Conservation (phyloP, 2,113 vertebrate genomes). For the Pachyramphus minor region DNA sequence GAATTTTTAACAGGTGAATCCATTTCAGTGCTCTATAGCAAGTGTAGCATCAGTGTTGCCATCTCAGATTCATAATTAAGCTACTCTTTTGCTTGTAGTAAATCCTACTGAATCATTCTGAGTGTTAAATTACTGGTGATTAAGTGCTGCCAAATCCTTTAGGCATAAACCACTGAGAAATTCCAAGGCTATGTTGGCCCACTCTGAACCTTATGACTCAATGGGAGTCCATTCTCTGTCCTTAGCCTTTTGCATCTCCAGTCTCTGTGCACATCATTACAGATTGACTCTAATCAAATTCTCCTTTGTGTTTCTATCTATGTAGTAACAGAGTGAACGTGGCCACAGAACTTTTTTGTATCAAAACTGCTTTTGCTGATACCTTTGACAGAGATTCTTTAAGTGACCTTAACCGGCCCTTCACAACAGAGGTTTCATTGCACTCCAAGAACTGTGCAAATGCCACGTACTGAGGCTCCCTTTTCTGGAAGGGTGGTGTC, state of each 20-base stretch:
- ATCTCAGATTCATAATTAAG: background rate
- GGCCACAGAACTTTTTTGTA: background rate
- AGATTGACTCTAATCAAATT: background rate
- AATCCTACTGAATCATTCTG: background rate
- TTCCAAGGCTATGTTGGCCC: background rate
- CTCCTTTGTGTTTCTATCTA: background rate
- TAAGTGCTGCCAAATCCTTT: background rate
- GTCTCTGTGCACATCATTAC: background rate
- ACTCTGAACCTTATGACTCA: background rate
- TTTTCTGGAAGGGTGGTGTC: accelerated
- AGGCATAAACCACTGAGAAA: background rate
- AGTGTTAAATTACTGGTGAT: background rate
- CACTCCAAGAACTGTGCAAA: accelerated
- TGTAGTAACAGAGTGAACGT: background rate
- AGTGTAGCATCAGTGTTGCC: background rate
- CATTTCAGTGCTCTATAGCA: background rate
- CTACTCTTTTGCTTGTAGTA: background rate
- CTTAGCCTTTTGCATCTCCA: background rate
- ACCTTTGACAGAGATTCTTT: background rate
- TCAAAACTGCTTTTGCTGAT: background rate
- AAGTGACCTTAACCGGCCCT: background rate
- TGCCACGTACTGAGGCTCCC: background rate
- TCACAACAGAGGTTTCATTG: accelerated
- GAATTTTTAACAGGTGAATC: no score
- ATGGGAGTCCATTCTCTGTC: background rate